A percentile compares a stretch with the other conserved stretches of the same genome.
Conservation (phyloP, 2,888 invertebrate genomes). For the Operophtera brumata region DNA sequence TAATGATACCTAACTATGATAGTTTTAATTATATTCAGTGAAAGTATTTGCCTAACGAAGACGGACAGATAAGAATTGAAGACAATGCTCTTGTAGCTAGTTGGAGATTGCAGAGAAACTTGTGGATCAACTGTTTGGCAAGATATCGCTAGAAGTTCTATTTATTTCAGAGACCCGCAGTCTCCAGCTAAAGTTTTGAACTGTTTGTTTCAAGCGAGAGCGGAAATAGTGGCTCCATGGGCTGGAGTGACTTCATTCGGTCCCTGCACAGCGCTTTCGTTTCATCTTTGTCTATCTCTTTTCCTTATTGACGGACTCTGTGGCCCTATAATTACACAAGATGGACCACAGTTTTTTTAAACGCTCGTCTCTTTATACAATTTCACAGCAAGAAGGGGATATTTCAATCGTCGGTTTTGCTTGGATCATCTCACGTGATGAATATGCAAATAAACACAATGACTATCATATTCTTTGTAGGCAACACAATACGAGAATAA, state of each 20-base stretch:
- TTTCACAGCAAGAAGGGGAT: too few species aligned
- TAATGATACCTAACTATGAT: background rate
- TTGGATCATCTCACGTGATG: too few species aligned
- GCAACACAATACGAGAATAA: slow-evolving; percentile 1
- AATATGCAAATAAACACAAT: background rate
- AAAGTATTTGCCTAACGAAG: background rate
- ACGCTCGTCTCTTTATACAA: too few species aligned
- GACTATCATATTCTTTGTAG: slow-evolving; percentile 10
- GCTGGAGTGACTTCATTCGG: background rate
- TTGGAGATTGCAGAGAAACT: slow-evolving; percentile 7
- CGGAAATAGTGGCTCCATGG: too few species aligned
- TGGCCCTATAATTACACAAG: too few species aligned
- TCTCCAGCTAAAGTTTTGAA: slow-evolving; percentile 6
- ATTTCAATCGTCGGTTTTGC: too few species aligned
- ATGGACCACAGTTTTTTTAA: too few species aligned
- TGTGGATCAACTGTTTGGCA: background rate
- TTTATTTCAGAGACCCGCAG: background rate
- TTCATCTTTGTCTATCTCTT: too few species aligned
- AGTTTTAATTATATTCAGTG: slow-evolving; percentile 1
- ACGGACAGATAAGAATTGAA: background rate
- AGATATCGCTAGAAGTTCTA: background rate
- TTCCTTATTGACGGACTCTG: too few species aligned
- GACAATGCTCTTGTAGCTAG: slow-evolving; percentile 2
- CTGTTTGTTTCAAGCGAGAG: background rate
- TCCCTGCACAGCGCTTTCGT: background rate